Percentiles rank a stretch among this genome's conserved stretches.
Conservation (phyloP, 2,797 vertebrate genomes). For the Pyrrhura leucotis region DNA sequence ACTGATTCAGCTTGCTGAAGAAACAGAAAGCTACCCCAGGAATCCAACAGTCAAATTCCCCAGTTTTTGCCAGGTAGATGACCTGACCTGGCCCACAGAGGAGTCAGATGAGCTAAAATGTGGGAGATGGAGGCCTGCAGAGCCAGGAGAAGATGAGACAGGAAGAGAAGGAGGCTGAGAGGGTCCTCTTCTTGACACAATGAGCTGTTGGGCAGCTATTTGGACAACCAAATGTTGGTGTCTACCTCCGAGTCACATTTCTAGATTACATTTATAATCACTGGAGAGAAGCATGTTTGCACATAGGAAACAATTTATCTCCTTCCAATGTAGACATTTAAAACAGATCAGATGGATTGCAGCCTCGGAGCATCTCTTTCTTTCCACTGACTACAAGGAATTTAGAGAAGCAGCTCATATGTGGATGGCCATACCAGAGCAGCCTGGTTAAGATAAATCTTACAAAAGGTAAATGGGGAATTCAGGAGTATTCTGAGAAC, state of each 20-base stretch:
- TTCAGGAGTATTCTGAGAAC: neutral
- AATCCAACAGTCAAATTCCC: neutral
- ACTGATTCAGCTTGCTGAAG: neutral
- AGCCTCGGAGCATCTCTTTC: neutral
- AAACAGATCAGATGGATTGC: neutral
- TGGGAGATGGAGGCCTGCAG: neutral
- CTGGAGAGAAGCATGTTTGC: neutral
- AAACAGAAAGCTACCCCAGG: neutral
- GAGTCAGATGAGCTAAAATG: neutral
- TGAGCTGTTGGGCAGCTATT: neutral
- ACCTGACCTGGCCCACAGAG: neutral
- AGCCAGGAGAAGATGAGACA: fast-evolving
- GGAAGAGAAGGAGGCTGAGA: neutral
- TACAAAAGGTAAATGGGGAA: neutral
- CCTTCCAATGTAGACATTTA: neutral
- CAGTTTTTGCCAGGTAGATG: neutral
- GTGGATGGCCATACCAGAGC: neutral
- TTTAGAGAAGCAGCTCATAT: neutral
- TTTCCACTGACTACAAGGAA: neutral
- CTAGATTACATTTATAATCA: neutral
- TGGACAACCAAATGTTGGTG: neutral
- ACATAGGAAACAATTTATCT: neutral
- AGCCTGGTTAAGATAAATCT: neutral
- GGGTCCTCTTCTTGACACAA: neutral
- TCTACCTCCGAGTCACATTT: neutral